These are phyloP conservation scores for Heliconius hewitsoni DNA, from an alignment of 1,140 invertebrate species.

Conservation along the genomic window DNA sequence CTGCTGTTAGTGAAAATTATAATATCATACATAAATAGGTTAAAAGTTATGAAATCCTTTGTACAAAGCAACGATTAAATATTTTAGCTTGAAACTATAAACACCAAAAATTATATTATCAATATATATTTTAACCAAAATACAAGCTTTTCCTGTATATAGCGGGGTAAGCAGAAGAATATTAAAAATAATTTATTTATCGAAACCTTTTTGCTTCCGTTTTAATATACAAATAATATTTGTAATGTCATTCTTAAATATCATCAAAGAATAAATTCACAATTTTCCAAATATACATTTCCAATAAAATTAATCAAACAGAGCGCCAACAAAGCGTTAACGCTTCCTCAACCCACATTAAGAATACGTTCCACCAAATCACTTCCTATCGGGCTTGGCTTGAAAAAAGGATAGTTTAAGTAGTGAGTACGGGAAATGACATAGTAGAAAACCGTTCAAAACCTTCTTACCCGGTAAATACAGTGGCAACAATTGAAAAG, in stretches of 20 bases:
- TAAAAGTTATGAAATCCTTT: background rate
- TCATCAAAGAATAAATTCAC: no score
- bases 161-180: no score
- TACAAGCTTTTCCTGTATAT: no score
- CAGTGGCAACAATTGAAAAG: constrained; percentile 76
- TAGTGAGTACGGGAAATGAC: constrained; percentile 78
- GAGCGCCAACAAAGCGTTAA: constrained; percentile 74
- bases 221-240: no score
- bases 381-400: constrained; percentile 64
- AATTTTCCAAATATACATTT: background rate
- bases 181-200: no score
- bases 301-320: constrained; percentile 40
- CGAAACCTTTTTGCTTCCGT: no score
- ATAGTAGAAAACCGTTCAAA: constrained; percentile 65
- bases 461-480: constrained; percentile 67
- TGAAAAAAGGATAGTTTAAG: constrained; percentile 65
- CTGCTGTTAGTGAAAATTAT: background rate
- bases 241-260: no score
- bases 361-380: constrained; percentile 77
- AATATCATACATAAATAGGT: background rate
- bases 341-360: constrained; percentile 74
- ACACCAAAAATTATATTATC: background rate
- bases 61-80: background rate
- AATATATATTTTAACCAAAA: no score
- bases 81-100: background rate